Evolutionary conservation across 1,140 invertebrate species (phyloP).

Genomic region (Orius insidiosus): DNA sequence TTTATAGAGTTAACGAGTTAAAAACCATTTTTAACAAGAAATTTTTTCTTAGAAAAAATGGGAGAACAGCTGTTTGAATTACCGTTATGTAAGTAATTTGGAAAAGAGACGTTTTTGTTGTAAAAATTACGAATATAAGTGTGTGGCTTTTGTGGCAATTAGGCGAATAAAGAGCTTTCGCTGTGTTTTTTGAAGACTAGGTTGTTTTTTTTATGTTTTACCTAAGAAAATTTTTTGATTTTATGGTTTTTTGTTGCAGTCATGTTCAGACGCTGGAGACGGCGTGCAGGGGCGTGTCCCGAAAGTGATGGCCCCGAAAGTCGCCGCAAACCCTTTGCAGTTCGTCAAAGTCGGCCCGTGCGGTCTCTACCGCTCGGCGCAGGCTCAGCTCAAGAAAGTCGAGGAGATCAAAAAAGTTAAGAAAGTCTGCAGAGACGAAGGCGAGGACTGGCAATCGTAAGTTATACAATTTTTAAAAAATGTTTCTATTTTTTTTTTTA

Average conservation of each 20-base stretch:
- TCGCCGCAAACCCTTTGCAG: slow-evolving; percentile 69
- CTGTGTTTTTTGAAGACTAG: no score
- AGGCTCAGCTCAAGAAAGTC: slow-evolving; percentile 68
- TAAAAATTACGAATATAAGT: no score
- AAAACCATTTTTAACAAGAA: no score
- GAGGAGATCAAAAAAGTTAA: slow-evolving; percentile 67
- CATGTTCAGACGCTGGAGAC: slow-evolving; percentile 5
- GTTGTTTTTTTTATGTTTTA: no score
- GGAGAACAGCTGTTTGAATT: no score
- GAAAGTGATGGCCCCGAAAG: slow-evolving; percentile 44
- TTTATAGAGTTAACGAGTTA: no score
- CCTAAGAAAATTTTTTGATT: no score
- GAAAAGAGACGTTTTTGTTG: no score
- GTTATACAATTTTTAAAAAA: slow-evolving; percentile 26
- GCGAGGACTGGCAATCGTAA: slow-evolving; percentile 86
- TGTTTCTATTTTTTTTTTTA: slow-evolving; percentile 25
- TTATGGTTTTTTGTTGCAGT: slow-evolving; percentile 5
- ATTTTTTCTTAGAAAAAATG: no score
- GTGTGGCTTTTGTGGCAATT: no score
- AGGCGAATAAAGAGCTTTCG: no score
- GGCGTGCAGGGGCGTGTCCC: slow-evolving; percentile 10
- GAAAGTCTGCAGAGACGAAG: slow-evolving; percentile 55
- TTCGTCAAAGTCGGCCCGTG: slow-evolving; percentile 77
- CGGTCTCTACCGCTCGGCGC: slow-evolving; percentile 61
- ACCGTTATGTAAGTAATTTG: no score